Conservation (phyloP, 2,113 vertebrate species). For the Peromyscus polionotus region DNA sequence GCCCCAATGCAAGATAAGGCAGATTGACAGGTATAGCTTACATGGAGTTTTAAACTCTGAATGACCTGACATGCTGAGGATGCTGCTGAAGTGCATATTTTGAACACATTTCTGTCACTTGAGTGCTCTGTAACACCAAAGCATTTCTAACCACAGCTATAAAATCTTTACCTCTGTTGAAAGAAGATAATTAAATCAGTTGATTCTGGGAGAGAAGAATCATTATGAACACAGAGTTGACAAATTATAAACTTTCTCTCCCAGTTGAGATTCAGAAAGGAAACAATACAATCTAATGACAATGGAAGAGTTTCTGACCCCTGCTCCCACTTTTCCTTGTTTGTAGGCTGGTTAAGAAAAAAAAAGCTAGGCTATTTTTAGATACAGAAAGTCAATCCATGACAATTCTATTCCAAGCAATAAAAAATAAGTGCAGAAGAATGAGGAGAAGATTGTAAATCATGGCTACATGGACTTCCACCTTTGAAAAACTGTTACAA, state of each 20-base stretch:
- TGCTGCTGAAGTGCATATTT: not conserved
- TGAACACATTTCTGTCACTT: conserved; percentile 33
- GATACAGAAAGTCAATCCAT: not conserved
- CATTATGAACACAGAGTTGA: not conserved
- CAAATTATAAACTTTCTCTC: not conserved
- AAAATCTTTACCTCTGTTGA: conserved; percentile 39
- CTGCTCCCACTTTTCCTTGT: not conserved
- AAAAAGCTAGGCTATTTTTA: not conserved
- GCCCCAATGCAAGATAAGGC: not conserved
- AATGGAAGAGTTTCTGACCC: not conserved
- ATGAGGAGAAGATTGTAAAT: not conserved
- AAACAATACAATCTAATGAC: not conserved
- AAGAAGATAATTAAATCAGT: conserved; percentile 63
- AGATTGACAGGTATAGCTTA: not conserved
- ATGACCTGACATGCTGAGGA: not conserved
- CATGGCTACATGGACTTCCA: not conserved
- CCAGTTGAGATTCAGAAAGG: conserved; percentile 30
- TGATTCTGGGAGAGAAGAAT: not conserved
- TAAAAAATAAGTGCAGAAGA: not conserved
- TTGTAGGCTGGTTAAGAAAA: not conserved
- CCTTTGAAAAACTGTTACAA: not conserved
- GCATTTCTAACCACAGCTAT: conserved; percentile 11
- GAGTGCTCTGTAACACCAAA: conserved; percentile 1
- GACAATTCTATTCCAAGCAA: not conserved
- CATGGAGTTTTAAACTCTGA: not conserved